These are phyloP conservation scores for Chaetodon trifasciatus DNA, from an alignment of 2,797 vertebrate genomes.

Conservation along the genomic window DNA sequence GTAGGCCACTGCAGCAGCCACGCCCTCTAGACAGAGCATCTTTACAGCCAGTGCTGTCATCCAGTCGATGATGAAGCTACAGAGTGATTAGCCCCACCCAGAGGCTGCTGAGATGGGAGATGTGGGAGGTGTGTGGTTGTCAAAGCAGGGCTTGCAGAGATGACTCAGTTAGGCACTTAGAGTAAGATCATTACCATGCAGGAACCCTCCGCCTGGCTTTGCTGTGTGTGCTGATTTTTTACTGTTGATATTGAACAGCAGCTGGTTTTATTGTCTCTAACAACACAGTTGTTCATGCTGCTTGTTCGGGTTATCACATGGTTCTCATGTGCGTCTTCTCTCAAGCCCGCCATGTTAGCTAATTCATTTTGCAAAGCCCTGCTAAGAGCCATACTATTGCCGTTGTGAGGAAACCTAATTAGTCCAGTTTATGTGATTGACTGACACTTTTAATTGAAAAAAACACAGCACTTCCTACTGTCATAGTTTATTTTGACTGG, in stretches of 20 bases:
- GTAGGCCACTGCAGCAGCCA: slow-evolving; percentile 76
- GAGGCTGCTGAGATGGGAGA: slow-evolving; percentile 71
- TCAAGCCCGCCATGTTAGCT: slow-evolving; percentile 33
- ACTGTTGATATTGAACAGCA: slow-evolving; percentile 73
- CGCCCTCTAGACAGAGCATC: slow-evolving; percentile 72
- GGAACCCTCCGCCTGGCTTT: slow-evolving; percentile 64
- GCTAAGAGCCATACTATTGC: slow-evolving; percentile 61
- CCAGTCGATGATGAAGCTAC: slow-evolving; percentile 73
- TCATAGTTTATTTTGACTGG: slow-evolving; percentile 27
- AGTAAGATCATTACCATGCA: slow-evolving; percentile 80
- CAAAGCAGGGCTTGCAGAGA: slow-evolving; percentile 67
- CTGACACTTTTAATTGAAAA: slow-evolving; percentile 44
- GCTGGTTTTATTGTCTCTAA: slow-evolving; percentile 73
- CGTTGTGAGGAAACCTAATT: slow-evolving; percentile 62
- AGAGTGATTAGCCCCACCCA: slow-evolving; percentile 80
- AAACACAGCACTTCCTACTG: slow-evolving; percentile 24
- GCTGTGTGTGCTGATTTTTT: slow-evolving; percentile 72
- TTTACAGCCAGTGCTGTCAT: slow-evolving; percentile 70
- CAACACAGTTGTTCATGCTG: slow-evolving; percentile 46
- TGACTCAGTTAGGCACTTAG: slow-evolving; percentile 80
- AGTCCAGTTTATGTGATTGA: slow-evolving; percentile 63
- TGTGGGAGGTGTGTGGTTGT: slow-evolving; percentile 79
- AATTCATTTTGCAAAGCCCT: slow-evolving; percentile 54
- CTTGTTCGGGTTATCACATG: slow-evolving; percentile 45
- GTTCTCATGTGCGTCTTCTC: slow-evolving; percentile 37